phyloP scores from a whole-genome alignment of 2,797 vertebrate genomes.

The Oreonectes daqikongensis region DNA sequence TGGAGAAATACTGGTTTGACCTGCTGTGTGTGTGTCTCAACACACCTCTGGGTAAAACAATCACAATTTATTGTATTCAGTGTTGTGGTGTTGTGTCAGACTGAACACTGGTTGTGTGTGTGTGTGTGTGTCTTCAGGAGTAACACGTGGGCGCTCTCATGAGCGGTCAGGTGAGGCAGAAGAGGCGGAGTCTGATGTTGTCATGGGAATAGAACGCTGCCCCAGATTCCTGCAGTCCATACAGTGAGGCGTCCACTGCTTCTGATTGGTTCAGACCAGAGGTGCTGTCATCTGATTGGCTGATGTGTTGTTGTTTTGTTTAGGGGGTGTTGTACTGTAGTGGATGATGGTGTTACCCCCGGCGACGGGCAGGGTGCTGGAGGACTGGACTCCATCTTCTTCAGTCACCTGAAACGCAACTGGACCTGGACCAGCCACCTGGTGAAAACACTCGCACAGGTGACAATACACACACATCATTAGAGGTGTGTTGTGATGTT shows the following conservation, averaged over 20 bases:
- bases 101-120: background rate
- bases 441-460: conserved; percentile 77
- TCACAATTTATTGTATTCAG: too few relatives aligned
- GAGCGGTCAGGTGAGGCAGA: background rate
- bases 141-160: conserved; percentile 22
- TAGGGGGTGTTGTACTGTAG: conserved; percentile 83
- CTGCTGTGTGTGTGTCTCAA: conserved; percentile 96
- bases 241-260: conserved; percentile 12
- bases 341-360: conserved; percentile 84
- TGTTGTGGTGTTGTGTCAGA: too few relatives aligned
- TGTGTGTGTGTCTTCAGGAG: conserved; percentile 39
- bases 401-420: conserved; percentile 92
- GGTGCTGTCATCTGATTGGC: background rate
- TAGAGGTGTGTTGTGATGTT: background rate
- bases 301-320: background rate
- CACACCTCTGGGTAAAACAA: conserved; percentile 86
- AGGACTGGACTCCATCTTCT: conserved; percentile 92
- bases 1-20: conserved; percentile 97
- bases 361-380: conserved; percentile 90
- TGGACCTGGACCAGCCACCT: conserved; percentile 97
- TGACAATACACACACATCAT: conserved; percentile 46
- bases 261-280: conserved; percentile 5
- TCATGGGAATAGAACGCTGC: conserved; percentile 73
- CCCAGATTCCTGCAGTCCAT: conserved; percentile 40
- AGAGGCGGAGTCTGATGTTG: conserved; percentile 43